Base-by-base conservation (phyloP, 2,797 vertebrate genomes). In the Cryptoprocta ferox region DNA sequence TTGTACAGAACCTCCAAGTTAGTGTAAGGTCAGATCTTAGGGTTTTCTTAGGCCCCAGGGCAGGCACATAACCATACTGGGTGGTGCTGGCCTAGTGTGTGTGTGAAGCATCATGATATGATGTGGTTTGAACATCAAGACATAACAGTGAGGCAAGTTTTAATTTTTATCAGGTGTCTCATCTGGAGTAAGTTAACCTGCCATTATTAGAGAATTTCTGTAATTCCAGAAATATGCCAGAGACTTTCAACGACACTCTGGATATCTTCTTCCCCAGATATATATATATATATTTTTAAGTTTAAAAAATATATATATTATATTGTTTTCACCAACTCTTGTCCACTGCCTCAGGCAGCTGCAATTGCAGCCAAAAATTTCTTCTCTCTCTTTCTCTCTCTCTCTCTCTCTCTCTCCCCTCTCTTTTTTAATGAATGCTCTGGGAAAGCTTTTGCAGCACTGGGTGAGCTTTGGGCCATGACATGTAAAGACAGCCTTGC, bases 401-500 rank as follows among this genome's bases (percentile, higher is more conserved):
- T 48, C 10, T 48, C 11, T 8, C 8, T 42, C 42, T 42, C 42
- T 42, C 42, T 42, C 5, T 42, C 42, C n/a, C n/a, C n/a, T n/a
- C n/a, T 71, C 18, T 84, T 94, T 95, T 85, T 84, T 53, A 39
- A 80, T 35, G 61, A 80, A 61, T 75, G 5, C 14, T 18, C 21
- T 59, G n/a, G 66, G 35, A 12, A 80, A 87, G 48, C 6, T 42
- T 91, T 85, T 75, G 66, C 37, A 76, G 65, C 30, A 79, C n/a
- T 37, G 6, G 37, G 30, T 42, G 56, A 85, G 2, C 10, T 68
- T 28, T 21, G 37, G 89, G 35, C 78, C 53, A 53, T 53, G 53
- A 73, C 70, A 59, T 35, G 68, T 89, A 50, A 91, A 85, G 39
- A 63, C 39, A 79, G 11, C 11, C 39, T 70, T 78, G 63, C 28